Base-by-base conservation (phyloP, 2,113 vertebrate genomes). In the Pelecanus crispus region DNA sequence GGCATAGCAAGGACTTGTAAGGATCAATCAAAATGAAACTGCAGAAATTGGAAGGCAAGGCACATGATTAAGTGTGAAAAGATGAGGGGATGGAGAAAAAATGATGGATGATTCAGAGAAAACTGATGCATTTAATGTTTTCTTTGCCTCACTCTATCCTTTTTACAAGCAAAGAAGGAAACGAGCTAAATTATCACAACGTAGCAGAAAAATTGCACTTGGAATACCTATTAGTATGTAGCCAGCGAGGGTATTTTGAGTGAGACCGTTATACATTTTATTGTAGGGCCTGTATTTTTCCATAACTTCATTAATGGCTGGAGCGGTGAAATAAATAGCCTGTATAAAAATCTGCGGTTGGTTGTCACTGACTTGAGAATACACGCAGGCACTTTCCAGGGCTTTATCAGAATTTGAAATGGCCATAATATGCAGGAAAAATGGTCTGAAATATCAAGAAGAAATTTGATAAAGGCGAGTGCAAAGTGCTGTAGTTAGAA, bases 1-100 rank as follows among this genome's bases (percentile, higher is more conserved):
- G 31, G 52, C 42, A 66, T 22, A 47, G 65, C 0, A 1, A 63
- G 77, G 84, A 68, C 52, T 91, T 79, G 21, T 59, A 61, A 82
- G 74, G 95, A 87, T 94, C 95, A 81, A 49, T 94, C 87, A 89
- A 91, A 95, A 40, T 36, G 89, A 85, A 95, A 79, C 77, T 47
- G 49, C 28, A 7, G 81, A 89, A 94, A 61, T 36, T 53, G 81
- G 66, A 85, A 91, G 84, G 89, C 87, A 91, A 88, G 32, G 50
- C 73, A 63, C 61, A 72, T 92, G 81, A 96, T 95, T 96, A 95
- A 92, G 75, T 91, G 86, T 81, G 89, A 91, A 86, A 91, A 95
- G 79, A 83, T 73, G 92, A 94, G 79, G 49, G 75, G 42, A 88
- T 50, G n/a, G 67, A 66, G 80, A n/a, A 83, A 66, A 93, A 83